A percentile compares a stretch with the other conserved stretches of the same genome.
Conservation (phyloP, 2,797 vertebrate species). For the Buceros bicornis region DNA sequence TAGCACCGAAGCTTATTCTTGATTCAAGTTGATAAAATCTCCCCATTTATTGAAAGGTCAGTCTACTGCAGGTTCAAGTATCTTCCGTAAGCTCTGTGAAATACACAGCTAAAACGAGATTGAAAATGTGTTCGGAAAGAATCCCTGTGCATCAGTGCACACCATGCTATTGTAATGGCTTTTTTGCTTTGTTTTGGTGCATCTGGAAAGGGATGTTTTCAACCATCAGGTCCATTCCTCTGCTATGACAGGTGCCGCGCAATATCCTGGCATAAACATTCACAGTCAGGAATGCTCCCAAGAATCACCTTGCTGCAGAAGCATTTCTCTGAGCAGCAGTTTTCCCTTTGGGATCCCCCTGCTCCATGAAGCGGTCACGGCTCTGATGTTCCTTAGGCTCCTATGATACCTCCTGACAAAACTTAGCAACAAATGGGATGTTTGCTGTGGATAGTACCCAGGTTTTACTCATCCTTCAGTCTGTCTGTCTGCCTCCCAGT, state of each 20-base stretch:
- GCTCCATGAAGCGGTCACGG: accelerated
- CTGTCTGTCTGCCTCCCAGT: background rate
- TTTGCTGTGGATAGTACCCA: background rate
- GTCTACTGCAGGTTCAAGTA: background rate
- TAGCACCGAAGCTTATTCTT: background rate
- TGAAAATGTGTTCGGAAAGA: background rate
- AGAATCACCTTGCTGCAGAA: background rate
- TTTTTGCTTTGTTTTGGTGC: background rate
- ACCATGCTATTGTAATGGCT: accelerated
- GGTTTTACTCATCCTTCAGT: background rate
- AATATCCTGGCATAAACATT: background rate
- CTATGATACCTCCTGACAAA: background rate
- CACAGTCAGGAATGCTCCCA: background rate
- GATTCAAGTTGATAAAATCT: background rate
- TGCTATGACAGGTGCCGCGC: background rate
- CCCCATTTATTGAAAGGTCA: background rate
- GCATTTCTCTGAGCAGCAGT: background rate
- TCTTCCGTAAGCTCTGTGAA: background rate
- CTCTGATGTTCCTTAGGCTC: background rate
- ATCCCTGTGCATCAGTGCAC: background rate
- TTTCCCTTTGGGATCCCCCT: background rate
- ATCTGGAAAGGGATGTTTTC: background rate
- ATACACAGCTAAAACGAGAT: background rate
- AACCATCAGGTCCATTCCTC: background rate
- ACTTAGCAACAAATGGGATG: background rate